These are phyloP conservation scores for Helicorthomorpha holstii DNA, from an alignment of 1,140 invertebrate genomes.

Conservation along the genomic window DNA sequence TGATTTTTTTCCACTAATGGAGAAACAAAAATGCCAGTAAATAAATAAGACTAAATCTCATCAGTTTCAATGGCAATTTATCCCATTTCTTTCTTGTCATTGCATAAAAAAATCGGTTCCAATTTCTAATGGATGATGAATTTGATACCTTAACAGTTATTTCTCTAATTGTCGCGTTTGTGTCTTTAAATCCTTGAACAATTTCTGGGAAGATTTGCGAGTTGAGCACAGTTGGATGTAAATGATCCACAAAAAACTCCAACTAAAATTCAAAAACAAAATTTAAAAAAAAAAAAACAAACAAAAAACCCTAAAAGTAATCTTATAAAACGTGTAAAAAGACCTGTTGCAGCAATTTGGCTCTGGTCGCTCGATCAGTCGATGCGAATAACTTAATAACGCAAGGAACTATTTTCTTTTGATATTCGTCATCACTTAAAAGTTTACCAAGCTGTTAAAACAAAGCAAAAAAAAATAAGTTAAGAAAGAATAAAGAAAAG, in stretches of 20 bases:
- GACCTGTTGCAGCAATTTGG: constrained; percentile 75
- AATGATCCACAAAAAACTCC: constrained; percentile 45
- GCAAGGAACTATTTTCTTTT: constrained; percentile 90
- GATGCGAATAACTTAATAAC: constrained; percentile 92
- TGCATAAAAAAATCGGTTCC: neutral
- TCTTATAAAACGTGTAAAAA: constrained; percentile 10
- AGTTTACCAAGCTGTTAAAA: constrained; percentile 58
- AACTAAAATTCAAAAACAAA: constrained; percentile 24
- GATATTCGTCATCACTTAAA: constrained; percentile 79
- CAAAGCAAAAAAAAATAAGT: constrained; percentile 65
- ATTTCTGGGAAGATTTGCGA: constrained; percentile 82
- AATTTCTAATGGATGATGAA: neutral
- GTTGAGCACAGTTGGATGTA: constrained; percentile 46
- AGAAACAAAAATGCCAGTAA: too few species aligned
- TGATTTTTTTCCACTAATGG: too few species aligned
- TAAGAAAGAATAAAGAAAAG: constrained; percentile 79
- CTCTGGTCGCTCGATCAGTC: constrained; percentile 83
- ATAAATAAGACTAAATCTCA: too few species aligned
- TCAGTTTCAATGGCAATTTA: too few species aligned
- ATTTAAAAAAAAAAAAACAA: too few species aligned
- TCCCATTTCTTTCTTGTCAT: too few species aligned
- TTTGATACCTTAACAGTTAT: constrained; percentile 76
- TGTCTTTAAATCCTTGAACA: constrained; percentile 84
- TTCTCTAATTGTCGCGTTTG: constrained; percentile 88
- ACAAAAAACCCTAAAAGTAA: neutral